A percentile compares a stretch with the other conserved stretches of the same genome.
Conservation (phyloP, 2,113 vertebrate species). For the Micronycteris hirsuta region DNA sequence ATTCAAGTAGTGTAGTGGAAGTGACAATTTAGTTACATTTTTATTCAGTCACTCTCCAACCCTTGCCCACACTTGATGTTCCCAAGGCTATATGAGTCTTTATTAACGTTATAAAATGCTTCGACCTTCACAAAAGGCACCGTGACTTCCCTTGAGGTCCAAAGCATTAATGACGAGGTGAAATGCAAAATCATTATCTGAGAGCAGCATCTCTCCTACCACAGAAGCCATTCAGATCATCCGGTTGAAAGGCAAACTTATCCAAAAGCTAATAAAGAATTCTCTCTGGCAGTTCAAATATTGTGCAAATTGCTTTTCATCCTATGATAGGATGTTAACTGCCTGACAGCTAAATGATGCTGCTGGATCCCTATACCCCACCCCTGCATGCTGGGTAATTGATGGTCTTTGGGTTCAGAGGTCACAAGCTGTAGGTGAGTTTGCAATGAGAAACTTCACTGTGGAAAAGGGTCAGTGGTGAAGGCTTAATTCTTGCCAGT, state of each 20-base stretch:
- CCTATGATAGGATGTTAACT: background rate
- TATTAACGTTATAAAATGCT: constrained; percentile 76
- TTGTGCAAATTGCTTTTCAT: constrained; percentile 47
- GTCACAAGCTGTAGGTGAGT: background rate
- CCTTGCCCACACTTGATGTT: constrained; percentile 43
- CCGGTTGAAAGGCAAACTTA: constrained; percentile 39
- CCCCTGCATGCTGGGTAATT: background rate
- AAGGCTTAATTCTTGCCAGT: background rate
- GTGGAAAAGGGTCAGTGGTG: background rate
- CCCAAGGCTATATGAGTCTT: constrained; percentile 61
- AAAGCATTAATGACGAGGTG: constrained; percentile 60
- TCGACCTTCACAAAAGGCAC: constrained; percentile 66
- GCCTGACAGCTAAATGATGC: constrained; percentile 21
- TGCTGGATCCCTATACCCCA: background rate
- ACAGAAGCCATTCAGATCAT: constrained; percentile 63
- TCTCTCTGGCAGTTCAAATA: constrained; percentile 44
- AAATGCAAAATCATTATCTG: constrained; percentile 28
- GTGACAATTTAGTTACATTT: constrained; percentile 63
- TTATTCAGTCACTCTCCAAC: constrained; percentile 51
- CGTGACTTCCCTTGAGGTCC: constrained; percentile 62
- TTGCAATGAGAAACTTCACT: background rate
- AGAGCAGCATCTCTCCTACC: constrained; percentile 18
- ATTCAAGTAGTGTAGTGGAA: background rate
- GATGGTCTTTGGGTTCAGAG: background rate
- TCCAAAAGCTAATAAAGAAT: constrained; percentile 54